These are phyloP conservation scores for Leptodactylus fallax DNA, from an alignment of 2,797 vertebrate genomes.

Conservation along the genomic window DNA sequence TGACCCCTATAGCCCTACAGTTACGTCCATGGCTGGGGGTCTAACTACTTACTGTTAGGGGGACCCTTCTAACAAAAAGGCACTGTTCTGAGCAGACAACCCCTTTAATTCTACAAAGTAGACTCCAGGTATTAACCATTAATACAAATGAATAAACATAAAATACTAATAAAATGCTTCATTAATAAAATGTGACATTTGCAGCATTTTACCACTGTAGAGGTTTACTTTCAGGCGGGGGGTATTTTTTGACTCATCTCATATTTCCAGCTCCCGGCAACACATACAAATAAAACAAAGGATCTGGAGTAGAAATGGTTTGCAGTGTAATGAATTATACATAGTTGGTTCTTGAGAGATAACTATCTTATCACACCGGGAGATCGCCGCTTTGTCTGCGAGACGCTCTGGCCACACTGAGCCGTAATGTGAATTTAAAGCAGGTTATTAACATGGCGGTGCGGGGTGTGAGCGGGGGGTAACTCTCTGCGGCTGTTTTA, in stretches of 20 bases:
- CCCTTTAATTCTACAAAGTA: too few species aligned
- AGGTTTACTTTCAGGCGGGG: background rate
- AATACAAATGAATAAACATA: too few species aligned
- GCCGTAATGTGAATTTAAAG: slow-evolving; percentile 55
- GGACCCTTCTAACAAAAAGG: too few species aligned
- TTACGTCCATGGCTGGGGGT: too few species aligned
- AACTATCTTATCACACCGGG: slow-evolving; percentile 46
- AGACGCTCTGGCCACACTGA: slow-evolving; percentile 39
- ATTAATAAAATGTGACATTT: too few species aligned
- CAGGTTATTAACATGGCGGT: slow-evolving; percentile 51
- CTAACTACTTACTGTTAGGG: too few species aligned
- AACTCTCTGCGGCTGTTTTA: slow-evolving; percentile 39
- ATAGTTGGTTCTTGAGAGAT: slow-evolving; percentile 33
- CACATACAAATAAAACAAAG: background rate
- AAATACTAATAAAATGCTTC: too few species aligned
- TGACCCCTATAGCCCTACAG: too few species aligned
- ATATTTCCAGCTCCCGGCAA: background rate
- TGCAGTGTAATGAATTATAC: slow-evolving; percentile 46
- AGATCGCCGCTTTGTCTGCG: background rate
- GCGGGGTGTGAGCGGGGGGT: slow-evolving; percentile 26
- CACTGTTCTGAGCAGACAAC: too few species aligned
- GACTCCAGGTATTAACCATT: too few species aligned
- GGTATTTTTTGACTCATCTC: background rate
- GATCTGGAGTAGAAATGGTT: background rate
- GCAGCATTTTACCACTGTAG: too few species aligned